Percentiles rank a stretch among this genome's conserved stretches.
phyloP scores from a whole-genome alignment of 1,140 invertebrate species.

The Bombus affinis region DNA sequence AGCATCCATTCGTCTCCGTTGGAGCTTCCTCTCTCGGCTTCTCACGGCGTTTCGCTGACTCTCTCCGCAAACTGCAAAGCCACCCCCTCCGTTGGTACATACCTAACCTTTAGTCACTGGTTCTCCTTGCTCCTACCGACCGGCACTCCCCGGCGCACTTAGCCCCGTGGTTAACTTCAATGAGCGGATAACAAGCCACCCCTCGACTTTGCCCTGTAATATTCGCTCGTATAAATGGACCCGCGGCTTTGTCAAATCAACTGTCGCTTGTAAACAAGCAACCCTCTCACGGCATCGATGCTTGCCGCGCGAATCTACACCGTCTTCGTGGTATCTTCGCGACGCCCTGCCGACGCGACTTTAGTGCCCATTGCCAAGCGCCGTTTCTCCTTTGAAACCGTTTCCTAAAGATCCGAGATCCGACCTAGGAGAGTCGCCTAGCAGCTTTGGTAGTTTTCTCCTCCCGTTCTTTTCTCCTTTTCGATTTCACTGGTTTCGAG shows the following conservation, averaged over 20 bases:
- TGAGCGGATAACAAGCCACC: constrained; percentile 82
- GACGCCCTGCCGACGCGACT: background rate
- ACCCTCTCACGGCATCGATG: constrained; percentile 60
- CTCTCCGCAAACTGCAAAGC: constrained; percentile 30
- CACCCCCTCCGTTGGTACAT: constrained; percentile 3
- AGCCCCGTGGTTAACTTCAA: constrained; percentile 83
- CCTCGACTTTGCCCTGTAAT: constrained; percentile 79
- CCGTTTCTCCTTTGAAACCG: background rate
- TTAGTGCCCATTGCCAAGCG: background rate
- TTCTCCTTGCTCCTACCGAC: constrained; percentile 44
- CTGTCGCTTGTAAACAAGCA: constrained; percentile 77
- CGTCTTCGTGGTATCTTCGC: constrained; percentile 50
- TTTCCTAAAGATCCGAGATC: background rate
- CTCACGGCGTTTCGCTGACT: constrained; percentile 8
- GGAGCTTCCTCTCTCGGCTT: background rate
- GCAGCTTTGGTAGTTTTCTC: background rate
- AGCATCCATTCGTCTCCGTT: constrained; percentile 13
- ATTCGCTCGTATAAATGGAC: constrained; percentile 81
- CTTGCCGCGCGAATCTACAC: constrained; percentile 44
- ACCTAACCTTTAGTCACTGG: constrained; percentile 49
- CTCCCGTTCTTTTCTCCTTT: background rate
- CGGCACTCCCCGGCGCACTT: constrained; percentile 75
- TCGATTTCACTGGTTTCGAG: background rate
- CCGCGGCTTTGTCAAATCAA: constrained; percentile 82
- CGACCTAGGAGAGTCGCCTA: background rate